Evolutionary conservation across 2,113 vertebrate species (phyloP), one percentile per base, ranked within the genome.

Genomic region (Chiloscyllium plagiosum): DNA sequence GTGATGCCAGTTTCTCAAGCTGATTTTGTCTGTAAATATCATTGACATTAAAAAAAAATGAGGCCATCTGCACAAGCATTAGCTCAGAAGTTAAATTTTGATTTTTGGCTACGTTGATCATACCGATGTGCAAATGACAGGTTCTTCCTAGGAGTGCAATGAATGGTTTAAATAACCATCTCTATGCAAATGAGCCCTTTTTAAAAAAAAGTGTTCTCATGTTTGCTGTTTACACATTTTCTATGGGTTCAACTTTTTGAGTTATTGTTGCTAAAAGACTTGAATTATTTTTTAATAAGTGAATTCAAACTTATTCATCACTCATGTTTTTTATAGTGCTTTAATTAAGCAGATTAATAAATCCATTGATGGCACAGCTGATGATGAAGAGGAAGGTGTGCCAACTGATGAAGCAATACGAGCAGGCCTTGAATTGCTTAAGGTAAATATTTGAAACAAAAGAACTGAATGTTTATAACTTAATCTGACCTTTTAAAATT

Each of bases 271-370:
- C 0, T 65, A 92, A 92, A 92, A n/a, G 52, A 65, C 4, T 90
- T 52, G 12, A 56, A 29, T 89, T 52, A 52, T 87, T 89, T 52
- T 22, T 17, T 33, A n/a, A n/a, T 42, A 83, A 1, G n/a, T 80
- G 17, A 80, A 80, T 80, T 83, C 37, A 83, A 83, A 42, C n/a
- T 83, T 42, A 83, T 83, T 83, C 42, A 83, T 17, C 37, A 33
- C 13, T 29, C 13, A 19, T 72, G 26, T 76, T 76, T 96, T 95
- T 68, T 94, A 96, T 96, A 99, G 98, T 97, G 98, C 98, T 80
- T 98, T 99, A 96, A 98, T 99, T 96, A 98, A 98, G 96, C 98
- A 98, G 97, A 98, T 99, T 95, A 99, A 98, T 96, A 98, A 98
- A 96, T 99, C 98, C 70, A 98, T 99, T 97, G 98, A 98, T 96